These are phyloP conservation scores for Amphiprion percula DNA, from an alignment of 2,113 vertebrate genomes.

Conservation along the genomic window DNA sequence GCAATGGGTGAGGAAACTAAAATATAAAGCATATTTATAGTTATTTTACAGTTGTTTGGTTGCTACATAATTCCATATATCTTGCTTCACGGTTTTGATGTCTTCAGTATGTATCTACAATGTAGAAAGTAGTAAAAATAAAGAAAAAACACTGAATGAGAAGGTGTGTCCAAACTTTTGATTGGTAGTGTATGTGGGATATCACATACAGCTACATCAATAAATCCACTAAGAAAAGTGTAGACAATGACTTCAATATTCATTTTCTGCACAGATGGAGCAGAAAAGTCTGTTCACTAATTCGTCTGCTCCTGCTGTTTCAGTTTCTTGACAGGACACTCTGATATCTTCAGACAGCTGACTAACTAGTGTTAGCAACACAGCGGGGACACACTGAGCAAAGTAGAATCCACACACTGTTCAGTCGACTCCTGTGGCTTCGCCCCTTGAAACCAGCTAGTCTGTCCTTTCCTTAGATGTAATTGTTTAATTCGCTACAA, in stretches of 20 bases:
- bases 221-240: not conserved
- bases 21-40: too few relatives aligned
- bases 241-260: not conserved
- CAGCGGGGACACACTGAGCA: constrained; percentile 24
- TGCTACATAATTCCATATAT: too few relatives aligned
- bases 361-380: constrained; percentile 25
- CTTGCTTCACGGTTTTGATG: too few relatives aligned
- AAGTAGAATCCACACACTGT: constrained; percentile 5
- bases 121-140: too few relatives aligned
- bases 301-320: constrained; percentile 18
- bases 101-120: too few relatives aligned
- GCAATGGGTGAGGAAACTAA: too few relatives aligned
- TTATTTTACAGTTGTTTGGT: too few relatives aligned
- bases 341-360: constrained; percentile 31
- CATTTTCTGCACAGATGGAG: constrained; percentile 17
- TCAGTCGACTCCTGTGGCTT: not conserved
- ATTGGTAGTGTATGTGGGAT: not conserved
- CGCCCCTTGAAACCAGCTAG: constrained; percentile 3
- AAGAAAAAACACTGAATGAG: too few relatives aligned
- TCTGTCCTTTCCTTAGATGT: not conserved
- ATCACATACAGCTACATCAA: not conserved
- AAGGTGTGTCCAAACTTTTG: too few relatives aligned
- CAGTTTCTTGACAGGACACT: constrained; percentile 11
- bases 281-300: constrained; percentile 1
- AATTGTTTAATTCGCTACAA: constrained; percentile 22